Evolutionary conservation across 2,797 vertebrate genomes (phyloP).

Genomic region (Ataeniobius toweri): DNA sequence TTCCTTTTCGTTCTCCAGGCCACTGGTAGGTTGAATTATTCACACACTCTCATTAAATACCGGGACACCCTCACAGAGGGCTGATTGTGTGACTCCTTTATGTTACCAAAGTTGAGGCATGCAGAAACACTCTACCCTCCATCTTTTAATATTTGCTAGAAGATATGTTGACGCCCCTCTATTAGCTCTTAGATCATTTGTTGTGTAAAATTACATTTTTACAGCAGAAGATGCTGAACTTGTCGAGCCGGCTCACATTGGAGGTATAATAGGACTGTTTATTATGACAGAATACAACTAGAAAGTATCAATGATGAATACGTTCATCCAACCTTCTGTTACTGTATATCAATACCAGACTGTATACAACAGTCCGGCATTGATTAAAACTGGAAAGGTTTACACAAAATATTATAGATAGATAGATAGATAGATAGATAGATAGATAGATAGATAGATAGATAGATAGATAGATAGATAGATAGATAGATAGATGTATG

Average conservation of each 20-base stretch:
- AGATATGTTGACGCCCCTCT: slow-evolving; percentile 36
- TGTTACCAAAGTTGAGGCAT: slow-evolving; percentile 38
- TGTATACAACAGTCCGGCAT: no score
- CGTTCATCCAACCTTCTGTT: neutral
- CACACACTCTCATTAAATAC: slow-evolving; percentile 72
- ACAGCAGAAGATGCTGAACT: slow-evolving; percentile 18
- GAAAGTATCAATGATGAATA: neutral
- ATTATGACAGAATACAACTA: slow-evolving; percentile 4
- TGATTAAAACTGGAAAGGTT: no score
- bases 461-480: no score
- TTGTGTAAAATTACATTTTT: slow-evolving; percentile 14
- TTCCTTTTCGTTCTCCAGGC: slow-evolving; percentile 49
- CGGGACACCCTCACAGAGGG: slow-evolving; percentile 48
- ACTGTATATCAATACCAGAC: no score
- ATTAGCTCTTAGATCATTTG: slow-evolving; percentile 16
- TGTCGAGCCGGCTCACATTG: slow-evolving; percentile 25
- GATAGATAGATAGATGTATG: no score
- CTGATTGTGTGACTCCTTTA: slow-evolving; percentile 25
- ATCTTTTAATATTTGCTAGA: slow-evolving; percentile 24
- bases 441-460: no score
- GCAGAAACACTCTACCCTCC: slow-evolving; percentile 9
- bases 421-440: no score
- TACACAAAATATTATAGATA: no score
- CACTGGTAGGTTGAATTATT: slow-evolving; percentile 75
- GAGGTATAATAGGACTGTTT: neutral